Evolutionary conservation across 2,888 invertebrate species (phyloP).

Genomic region (Griposia aprilina): DNA sequence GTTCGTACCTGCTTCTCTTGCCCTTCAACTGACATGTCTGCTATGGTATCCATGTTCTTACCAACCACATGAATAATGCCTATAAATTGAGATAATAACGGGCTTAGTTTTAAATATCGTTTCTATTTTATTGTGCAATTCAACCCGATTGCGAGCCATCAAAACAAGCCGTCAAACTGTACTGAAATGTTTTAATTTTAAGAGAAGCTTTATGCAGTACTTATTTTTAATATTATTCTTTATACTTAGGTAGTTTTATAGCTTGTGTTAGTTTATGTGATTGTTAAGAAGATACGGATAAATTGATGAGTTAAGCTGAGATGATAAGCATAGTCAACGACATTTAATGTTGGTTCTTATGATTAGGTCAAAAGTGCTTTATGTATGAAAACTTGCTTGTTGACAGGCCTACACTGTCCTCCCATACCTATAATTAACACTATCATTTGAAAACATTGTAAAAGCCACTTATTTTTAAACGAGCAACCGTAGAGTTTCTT

Average conservation of each 20-base stretch:
- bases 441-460: too few species aligned
- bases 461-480: too few species aligned
- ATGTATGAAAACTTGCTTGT: neutral
- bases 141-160: slow-evolving; percentile 6
- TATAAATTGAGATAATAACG: neutral
- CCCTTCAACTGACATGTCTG: too few species aligned
- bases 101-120: neutral
- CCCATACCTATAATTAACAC: too few species aligned
- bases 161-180: slow-evolving; percentile 9
- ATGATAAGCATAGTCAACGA: neutral
- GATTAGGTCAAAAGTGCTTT: neutral
- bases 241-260: slow-evolving; percentile 8
- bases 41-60: too few species aligned
- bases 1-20: too few species aligned
- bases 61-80: neutral
- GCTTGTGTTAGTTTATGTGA: slow-evolving; percentile 24
- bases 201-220: neutral
- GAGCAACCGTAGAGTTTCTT: too few species aligned
- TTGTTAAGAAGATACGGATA: neutral
- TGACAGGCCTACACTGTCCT: too few species aligned
- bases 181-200: slow-evolving; percentile 27
- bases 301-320: neutral
- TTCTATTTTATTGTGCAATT: slow-evolving; percentile 28
- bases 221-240: slow-evolving; percentile 29
- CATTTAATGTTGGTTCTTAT: too few species aligned